Base-by-base conservation (phyloP, 1,140 invertebrate species). In the Drosophila navojoa region DNA sequence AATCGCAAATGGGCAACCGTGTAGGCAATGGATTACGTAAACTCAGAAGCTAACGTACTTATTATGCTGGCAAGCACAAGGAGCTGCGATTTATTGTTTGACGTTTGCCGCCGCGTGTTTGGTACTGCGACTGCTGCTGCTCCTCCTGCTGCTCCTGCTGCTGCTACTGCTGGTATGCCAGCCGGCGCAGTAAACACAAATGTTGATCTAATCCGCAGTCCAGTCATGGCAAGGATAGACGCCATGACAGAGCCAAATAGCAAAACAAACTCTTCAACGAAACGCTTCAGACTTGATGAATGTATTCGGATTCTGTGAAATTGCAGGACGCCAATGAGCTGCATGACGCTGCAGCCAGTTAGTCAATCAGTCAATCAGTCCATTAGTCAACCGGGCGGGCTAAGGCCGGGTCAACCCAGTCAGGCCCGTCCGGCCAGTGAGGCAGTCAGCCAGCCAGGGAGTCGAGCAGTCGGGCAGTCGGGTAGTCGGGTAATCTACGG, bases 11-110 rank as follows among this genome's bases (percentile, higher is more conserved):
- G 53, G 45, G 58, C 54, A 61, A 50, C 6, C 29, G 32, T 45
- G 22, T 15, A 77, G 75, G 59, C 71, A 73, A 79, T 55, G 84
- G 82, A 87, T 86, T 89, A 86, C 79, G 72, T 87, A 86, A 82
- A 87, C 71, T 76, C 71, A 71, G 75, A 55, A 73, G 64, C 71
- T 68, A 68, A 73, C 71, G 81, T 86, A 87, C 84, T 87, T 87
- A 87, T 87, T 87, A 87, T 87, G 84, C 82, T 87, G 82, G 82
- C 76, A 87, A 89, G 82, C 79, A 87, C 79, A 77, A 79, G 77
- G 76, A 79, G 79, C 87, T 89, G 84, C 84, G 84, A 87, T 87
- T 87, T 87, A 87, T 89, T 87, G 84, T 87, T 90, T 89, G 84
- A 87, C 77, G 79, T 89, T 89, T 59, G 77, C 77, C 59, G 61